These are phyloP conservation scores for Triplophysa yarkandensis DNA, from an alignment of 2,797 vertebrate genomes.

Conservation along the genomic window DNA sequence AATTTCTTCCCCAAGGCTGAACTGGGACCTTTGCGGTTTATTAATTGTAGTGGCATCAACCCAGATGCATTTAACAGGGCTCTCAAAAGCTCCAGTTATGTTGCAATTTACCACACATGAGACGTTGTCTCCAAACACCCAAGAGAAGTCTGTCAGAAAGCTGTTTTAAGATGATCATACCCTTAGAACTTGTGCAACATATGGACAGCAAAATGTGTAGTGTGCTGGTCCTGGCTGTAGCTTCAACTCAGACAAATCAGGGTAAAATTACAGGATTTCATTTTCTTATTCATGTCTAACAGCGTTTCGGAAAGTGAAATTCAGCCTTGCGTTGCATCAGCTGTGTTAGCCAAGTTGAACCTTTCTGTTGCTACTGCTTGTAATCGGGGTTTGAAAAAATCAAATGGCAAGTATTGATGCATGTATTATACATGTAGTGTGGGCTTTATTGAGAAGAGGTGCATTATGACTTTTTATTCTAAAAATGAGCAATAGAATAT, in stretches of 20 bases:
- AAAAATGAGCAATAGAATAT: background rate
- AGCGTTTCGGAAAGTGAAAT: background rate
- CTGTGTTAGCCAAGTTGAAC: background rate
- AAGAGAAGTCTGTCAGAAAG: background rate
- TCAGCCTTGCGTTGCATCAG: constrained; percentile 10
- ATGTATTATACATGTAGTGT: background rate
- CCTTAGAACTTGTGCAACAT: constrained; percentile 11
- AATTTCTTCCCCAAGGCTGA: constrained; percentile 25
- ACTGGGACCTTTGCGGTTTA: constrained; percentile 17
- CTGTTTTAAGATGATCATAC: constrained; percentile 6
- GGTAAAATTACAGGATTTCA: background rate
- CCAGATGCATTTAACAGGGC: background rate
- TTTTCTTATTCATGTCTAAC: constrained; percentile 6
- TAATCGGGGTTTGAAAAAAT: background rate
- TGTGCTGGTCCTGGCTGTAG: background rate
- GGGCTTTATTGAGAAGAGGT: background rate
- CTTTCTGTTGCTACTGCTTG: background rate
- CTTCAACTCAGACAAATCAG: background rate
- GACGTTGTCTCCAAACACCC: constrained; percentile 4
- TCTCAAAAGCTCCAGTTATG: constrained; percentile 23
- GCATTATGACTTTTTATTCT: background rate
- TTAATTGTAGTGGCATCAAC: constrained; percentile 39
- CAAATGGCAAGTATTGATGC: background rate
- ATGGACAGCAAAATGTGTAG: background rate
- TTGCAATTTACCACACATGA: constrained; percentile 17